A percentile compares a stretch with the other conserved stretches of the same genome.
Conservation (phyloP, 1,140 invertebrate genomes). For the Aphelinus atriplicis region DNA sequence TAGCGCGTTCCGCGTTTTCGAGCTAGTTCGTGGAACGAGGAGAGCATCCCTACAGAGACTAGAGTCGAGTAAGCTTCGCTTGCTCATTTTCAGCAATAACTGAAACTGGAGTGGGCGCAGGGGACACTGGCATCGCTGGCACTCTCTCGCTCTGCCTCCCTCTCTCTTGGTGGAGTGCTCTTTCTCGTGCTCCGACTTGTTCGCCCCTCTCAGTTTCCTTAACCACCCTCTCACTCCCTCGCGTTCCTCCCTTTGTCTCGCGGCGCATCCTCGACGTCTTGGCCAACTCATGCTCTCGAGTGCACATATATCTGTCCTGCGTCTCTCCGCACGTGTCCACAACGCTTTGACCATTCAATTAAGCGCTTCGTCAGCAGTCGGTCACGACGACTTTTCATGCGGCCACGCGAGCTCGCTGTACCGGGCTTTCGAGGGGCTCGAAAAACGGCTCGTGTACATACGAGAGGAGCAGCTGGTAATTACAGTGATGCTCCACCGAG, state of each 20-base stretch:
- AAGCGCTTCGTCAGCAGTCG: too few species aligned
- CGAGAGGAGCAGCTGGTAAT: too few species aligned
- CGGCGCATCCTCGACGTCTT: conserved; percentile 2
- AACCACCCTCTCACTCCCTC: not conserved
- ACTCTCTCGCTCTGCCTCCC: conserved; percentile 7
- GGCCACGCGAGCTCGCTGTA: too few species aligned
- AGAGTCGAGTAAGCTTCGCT: conserved; percentile 20
- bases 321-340: too few species aligned
- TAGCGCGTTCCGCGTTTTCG: conserved; percentile 34
- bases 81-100: conserved; percentile 46
- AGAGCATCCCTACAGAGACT: not conserved
- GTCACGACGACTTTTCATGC: too few species aligned
- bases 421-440: too few species aligned
- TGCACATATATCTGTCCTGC: too few species aligned
- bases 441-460: too few species aligned
- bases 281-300: not conserved
- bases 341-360: too few species aligned
- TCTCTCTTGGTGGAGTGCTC: not conserved
- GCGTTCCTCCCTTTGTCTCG: conserved; percentile 3
- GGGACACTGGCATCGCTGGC: not conserved
- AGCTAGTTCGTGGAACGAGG: not conserved
- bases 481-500: too few species aligned
- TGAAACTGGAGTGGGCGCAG: conserved; percentile 39
- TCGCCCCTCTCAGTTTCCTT: too few species aligned
- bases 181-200: too few species aligned